A percentile compares a stretch with the other conserved stretches of the same genome.
Evolutionary conservation across 2,797 vertebrate genomes (phyloP).

Genomic region (Spinus pinus): DNA sequence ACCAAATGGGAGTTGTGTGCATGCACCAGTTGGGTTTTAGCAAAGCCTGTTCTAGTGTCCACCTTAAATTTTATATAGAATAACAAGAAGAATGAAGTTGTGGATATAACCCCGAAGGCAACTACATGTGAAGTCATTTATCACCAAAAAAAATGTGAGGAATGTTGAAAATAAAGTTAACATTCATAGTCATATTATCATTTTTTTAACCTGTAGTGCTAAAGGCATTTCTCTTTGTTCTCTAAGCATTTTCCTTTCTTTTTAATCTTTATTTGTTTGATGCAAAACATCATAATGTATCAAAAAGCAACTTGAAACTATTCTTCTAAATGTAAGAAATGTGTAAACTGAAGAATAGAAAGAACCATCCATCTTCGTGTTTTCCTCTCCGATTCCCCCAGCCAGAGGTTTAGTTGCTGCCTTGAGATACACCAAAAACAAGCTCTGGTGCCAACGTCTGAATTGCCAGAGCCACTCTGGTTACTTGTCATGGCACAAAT

Average conservation of each 20-base stretch:
- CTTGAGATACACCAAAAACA: neutral
- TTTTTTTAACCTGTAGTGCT: conserved; percentile 9
- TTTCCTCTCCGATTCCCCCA: neutral
- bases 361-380: neutral
- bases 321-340: neutral
- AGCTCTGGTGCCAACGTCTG: neutral
- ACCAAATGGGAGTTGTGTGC: neutral
- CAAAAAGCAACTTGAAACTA: neutral
- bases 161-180: conserved; percentile 64
- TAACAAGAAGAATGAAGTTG: conserved; percentile 3
- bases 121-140: conserved; percentile 54
- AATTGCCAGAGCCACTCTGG: neutral
- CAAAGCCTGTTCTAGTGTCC: neutral
- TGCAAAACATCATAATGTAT: neutral
- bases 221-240: conserved; percentile 47
- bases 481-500: neutral
- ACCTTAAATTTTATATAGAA: conserved; percentile 58
- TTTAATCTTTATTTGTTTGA: conserved; percentile 2
- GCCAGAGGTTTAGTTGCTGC: neutral
- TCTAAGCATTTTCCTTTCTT: conserved; percentile 17
- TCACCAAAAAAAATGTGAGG: conserved; percentile 65
- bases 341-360: neutral
- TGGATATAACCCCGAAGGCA: conserved; percentile 48
- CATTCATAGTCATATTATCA: neutral
- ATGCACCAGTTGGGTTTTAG: neutral